Conservation (phyloP, 2,113 vertebrate genomes). For the Ictidomys tridecemlineatus region DNA sequence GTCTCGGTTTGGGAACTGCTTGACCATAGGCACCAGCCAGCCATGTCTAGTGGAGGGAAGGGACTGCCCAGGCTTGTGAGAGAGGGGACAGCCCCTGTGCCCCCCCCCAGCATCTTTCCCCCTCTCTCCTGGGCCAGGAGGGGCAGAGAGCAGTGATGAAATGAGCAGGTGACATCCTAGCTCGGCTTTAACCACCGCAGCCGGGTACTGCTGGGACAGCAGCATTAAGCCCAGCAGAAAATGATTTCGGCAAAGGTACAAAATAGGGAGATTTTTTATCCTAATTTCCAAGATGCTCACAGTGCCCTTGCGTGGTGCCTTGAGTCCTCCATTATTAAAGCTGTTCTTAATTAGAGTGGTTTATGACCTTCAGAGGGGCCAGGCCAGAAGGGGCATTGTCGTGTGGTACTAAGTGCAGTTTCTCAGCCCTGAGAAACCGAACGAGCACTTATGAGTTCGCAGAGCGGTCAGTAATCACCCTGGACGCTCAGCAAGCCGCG, state of each 20-base stretch:
- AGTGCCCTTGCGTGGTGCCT: constrained; percentile 67
- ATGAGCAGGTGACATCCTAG: neutral
- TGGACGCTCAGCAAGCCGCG: constrained; percentile 64
- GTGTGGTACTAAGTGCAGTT: constrained; percentile 71
- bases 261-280: constrained; percentile 71
- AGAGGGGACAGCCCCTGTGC: neutral
- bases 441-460: constrained; percentile 76
- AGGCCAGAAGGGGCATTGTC: constrained; percentile 76
- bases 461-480: constrained; percentile 78
- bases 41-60: neutral
- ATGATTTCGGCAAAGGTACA: neutral
- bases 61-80: neutral
- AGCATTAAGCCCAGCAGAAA: constrained; percentile 37
- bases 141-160: too few species aligned
- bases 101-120: neutral
- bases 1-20: neutral
- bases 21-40: neutral
- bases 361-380: constrained; percentile 79
- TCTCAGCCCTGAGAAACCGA: constrained; percentile 76
- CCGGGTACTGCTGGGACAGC: neutral
- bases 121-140: neutral
- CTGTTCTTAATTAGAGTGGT: constrained; percentile 85
- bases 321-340: constrained; percentile 79
- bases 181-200: rapidly evolving
- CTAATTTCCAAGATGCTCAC: constrained; percentile 58